A percentile compares a stretch with the other conserved stretches of the same genome.
These are phyloP conservation scores for Hymenochirus boettgeri DNA, from an alignment of 2,113 vertebrate species.

Conservation along the genomic window DNA sequence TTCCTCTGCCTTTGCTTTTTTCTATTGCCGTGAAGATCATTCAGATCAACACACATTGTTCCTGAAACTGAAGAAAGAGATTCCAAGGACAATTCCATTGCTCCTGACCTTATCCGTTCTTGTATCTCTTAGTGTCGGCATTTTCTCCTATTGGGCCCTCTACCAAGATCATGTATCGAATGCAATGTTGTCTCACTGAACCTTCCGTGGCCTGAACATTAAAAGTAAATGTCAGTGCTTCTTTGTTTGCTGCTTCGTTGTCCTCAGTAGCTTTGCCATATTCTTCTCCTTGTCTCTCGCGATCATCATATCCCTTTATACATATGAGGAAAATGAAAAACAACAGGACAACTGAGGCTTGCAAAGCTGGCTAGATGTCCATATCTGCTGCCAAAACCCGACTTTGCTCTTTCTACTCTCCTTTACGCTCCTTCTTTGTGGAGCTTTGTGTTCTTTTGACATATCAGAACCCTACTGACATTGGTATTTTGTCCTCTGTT, in stretches of 20 bases:
- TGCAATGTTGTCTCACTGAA: background rate
- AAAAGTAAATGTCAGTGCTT: slow-evolving; percentile 18
- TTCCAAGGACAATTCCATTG: background rate
- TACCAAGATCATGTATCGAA: background rate
- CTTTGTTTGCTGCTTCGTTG: background rate
- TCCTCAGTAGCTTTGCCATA: background rate
- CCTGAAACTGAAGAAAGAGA: slow-evolving; percentile 17
- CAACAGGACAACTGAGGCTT: background rate
- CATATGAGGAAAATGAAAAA: slow-evolving; percentile 9
- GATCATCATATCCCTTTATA: slow-evolving; percentile 7
- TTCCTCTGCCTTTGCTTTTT: slow-evolving; percentile 25
- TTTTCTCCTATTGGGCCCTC: slow-evolving; percentile 17
- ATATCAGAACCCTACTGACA: background rate
- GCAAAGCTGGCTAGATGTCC: background rate
- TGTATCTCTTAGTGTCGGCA: background rate
- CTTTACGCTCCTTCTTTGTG: slow-evolving; percentile 1
- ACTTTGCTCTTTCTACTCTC: slow-evolving; percentile 9
- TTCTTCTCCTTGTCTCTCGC: background rate
- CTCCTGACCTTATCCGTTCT: background rate
- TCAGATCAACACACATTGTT: background rate
- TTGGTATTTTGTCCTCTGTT: slow-evolving; percentile 8
- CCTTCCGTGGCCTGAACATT: background rate
- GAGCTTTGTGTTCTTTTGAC: slow-evolving; percentile 2
- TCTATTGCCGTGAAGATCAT: slow-evolving; percentile 24
- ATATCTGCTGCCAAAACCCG: slow-evolving; percentile 19